Evolutionary conservation across 2,888 invertebrate species (phyloP).

Genomic region (Tachina lurida): DNA sequence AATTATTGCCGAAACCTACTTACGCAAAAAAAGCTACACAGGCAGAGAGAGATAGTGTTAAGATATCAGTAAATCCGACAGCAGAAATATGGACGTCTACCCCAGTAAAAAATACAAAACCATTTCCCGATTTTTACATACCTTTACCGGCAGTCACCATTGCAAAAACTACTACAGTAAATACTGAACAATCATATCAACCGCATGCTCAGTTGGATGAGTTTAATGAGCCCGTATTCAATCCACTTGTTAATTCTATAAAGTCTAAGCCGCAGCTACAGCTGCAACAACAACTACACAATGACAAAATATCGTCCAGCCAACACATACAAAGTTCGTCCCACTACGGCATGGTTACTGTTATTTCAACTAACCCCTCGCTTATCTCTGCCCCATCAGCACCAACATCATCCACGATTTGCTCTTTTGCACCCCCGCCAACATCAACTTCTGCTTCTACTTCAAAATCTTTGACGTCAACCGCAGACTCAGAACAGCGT

Average conservation of each 20-base stretch:
- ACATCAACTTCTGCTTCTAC: background rate
- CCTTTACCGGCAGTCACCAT: constrained; percentile 20
- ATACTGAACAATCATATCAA: constrained; percentile 48
- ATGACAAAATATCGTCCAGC: background rate
- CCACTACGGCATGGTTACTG: constrained; percentile 77
- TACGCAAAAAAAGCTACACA: constrained; percentile 30
- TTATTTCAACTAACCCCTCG: constrained; percentile 70
- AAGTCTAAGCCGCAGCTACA: background rate
- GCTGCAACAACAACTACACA: constrained; percentile 26
- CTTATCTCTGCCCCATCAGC: constrained; percentile 1
- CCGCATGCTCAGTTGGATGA: constrained; percentile 77
- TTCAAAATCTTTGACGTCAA: constrained; percentile 31
- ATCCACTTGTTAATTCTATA: constrained; percentile 78
- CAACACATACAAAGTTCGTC: constrained; percentile 76
- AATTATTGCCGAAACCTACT: constrained; percentile 62
- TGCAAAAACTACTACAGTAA: constrained; percentile 72
- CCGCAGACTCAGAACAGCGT: constrained; percentile 70
- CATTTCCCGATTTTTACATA: constrained; percentile 49
- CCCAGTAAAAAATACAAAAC: constrained; percentile 76
- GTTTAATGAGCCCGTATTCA: constrained; percentile 82
- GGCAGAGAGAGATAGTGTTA: constrained; percentile 1
- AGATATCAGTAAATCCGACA: constrained; percentile 57
- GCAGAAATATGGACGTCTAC: constrained; percentile 82
- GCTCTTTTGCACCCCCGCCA: constrained; percentile 5
- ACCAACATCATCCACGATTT: background rate